Evolutionary conservation across 1,140 invertebrate genomes (phyloP).

Genomic region (Nasonia longicornis): DNA sequence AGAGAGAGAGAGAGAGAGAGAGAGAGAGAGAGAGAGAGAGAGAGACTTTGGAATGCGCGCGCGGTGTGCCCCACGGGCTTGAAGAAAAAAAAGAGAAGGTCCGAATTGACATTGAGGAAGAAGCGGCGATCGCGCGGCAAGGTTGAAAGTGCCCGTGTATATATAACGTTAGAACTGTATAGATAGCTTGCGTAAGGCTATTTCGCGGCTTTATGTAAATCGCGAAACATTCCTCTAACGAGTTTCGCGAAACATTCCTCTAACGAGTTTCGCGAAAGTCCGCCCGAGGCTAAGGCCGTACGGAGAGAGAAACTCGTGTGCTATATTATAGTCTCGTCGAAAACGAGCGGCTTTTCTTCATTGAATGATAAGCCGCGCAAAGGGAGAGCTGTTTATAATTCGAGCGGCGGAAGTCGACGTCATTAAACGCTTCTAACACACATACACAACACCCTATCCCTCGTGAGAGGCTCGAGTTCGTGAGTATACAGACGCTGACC

Average conservation of each 20-base stretch:
- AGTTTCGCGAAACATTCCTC: not conserved
- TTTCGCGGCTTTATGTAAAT: conserved; percentile 1
- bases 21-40: too few species aligned
- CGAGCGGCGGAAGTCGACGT: conserved; percentile 40
- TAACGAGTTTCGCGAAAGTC: not conserved
- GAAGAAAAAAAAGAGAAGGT: not conserved
- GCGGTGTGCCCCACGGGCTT: not conserved
- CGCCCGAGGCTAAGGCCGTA: not conserved
- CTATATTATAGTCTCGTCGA: not conserved
- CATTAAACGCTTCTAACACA: conserved; percentile 22
- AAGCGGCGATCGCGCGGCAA: not conserved
- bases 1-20: too few species aligned
- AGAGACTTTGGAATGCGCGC: not conserved
- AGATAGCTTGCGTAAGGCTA: not conserved
- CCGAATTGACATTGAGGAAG: not conserved
- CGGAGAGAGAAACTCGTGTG: not conserved
- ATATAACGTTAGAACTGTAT: too few species aligned
- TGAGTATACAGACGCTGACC: not conserved
- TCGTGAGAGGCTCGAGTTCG: not conserved
- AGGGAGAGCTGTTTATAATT: conserved; percentile 30
- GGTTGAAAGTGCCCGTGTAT: not conserved
- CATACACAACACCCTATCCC: conserved; percentile 9
- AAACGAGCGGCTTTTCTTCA: conserved; percentile 36
- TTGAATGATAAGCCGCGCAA: conserved; percentile 41
- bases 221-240: not conserved